phyloP scores from a whole-genome alignment of 2,113 vertebrate species.

The Heloderma charlesbogerti region DNA sequence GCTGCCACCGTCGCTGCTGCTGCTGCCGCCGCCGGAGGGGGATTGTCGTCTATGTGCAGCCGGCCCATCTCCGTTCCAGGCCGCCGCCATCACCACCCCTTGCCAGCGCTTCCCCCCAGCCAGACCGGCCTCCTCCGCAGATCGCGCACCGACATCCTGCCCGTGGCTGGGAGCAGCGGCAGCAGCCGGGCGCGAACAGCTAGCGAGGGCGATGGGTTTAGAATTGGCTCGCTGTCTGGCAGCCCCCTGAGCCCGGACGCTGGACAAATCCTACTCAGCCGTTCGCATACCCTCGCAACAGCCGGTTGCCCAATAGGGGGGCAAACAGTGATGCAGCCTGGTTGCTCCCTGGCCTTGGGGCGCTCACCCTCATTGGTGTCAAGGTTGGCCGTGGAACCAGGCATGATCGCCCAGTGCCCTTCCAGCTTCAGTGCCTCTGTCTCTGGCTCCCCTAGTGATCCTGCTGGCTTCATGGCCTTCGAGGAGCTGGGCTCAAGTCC shows the following conservation, averaged over 20 bases:
- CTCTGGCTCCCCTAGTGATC: slow-evolving; percentile 93
- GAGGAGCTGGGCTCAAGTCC: slow-evolving; percentile 95
- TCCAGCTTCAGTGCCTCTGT: slow-evolving; percentile 92
- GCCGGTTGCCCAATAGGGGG: slow-evolving; percentile 45
- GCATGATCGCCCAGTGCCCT: slow-evolving; percentile 84
- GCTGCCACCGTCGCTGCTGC: neutral
- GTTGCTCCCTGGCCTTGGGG: slow-evolving; percentile 92
- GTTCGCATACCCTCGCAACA: slow-evolving; percentile 86
- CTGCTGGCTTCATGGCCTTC: slow-evolving; percentile 92
- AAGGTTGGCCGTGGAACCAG: slow-evolving; percentile 81
- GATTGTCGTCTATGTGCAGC: slow-evolving; percentile 70
- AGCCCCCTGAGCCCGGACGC: slow-evolving; percentile 90
- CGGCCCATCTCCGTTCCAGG: slow-evolving; percentile 88
- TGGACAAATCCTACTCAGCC: slow-evolving; percentile 85
- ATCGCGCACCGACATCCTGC: slow-evolving; percentile 86
- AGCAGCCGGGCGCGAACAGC: slow-evolving; percentile 85
- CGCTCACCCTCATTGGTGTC: slow-evolving; percentile 85
- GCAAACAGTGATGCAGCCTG: slow-evolving; percentile 79
- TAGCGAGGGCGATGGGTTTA: slow-evolving; percentile 85
- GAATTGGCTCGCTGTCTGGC: slow-evolving; percentile 83
- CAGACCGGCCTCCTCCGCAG: slow-evolving; percentile 90
- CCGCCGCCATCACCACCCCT: slow-evolving; percentile 84
- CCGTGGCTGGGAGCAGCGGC: slow-evolving; percentile 75
- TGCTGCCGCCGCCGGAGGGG: slow-evolving; percentile 46
- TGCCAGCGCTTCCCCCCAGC: slow-evolving; percentile 87